Evolutionary conservation across 2,797 vertebrate species (phyloP).

Genomic region (Mormyrus proboscirostris): DNA sequence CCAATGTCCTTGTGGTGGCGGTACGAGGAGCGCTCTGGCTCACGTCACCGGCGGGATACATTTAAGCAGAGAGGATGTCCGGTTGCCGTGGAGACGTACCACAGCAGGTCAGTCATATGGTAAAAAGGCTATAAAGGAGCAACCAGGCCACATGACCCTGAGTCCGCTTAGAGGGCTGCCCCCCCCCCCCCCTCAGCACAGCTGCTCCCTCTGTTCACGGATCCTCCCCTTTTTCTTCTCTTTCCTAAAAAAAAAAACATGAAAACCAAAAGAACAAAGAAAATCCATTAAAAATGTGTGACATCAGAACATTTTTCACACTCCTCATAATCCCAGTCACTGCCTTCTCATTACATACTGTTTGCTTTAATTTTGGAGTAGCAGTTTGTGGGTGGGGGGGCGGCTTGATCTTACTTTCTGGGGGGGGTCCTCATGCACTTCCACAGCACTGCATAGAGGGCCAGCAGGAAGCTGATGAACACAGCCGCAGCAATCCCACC

Average conservation of each 20-base stretch:
- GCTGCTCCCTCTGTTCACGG: background rate
- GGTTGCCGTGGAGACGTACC: background rate
- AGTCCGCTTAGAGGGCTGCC: background rate
- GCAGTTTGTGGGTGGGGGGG: background rate
- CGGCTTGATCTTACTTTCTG: slow-evolving; percentile 23
- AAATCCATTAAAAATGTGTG: background rate
- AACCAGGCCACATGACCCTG: background rate
- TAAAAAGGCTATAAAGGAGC: background rate
- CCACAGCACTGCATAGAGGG: slow-evolving; percentile 39
- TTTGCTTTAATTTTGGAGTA: background rate
- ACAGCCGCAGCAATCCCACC: slow-evolving; percentile 35
- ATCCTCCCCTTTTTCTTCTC: background rate
- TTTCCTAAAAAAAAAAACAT: background rate
- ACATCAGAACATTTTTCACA: background rate
- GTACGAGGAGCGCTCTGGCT: background rate
- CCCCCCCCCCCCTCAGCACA: background rate
- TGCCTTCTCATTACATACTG: background rate
- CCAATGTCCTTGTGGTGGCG: background rate
- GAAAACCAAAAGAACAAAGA: background rate
- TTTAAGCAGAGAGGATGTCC: background rate
- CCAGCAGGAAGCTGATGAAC: slow-evolving; percentile 39
- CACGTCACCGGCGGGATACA: background rate
- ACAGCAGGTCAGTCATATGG: background rate
- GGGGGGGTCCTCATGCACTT: slow-evolving; percentile 35
- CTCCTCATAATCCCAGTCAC: background rate